Evolutionary conservation across 2,797 vertebrate species (phyloP), one percentile per base, ranked within the genome.

Genomic region (Knipowitschia caucasica): DNA sequence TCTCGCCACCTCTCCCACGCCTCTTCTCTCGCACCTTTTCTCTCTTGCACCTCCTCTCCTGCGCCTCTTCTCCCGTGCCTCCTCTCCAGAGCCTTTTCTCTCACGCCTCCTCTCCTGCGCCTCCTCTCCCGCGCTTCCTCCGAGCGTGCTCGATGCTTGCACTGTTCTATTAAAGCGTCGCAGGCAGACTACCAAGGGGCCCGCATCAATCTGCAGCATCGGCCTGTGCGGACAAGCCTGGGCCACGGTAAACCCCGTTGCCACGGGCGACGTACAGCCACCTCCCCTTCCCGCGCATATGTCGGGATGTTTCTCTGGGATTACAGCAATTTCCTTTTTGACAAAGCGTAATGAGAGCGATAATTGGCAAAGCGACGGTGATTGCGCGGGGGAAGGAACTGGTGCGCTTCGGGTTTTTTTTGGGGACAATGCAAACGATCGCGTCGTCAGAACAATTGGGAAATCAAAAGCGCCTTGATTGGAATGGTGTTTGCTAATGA

Each of bases 161-260:
- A 23, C 56, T 62, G 63, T 70, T 82, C 81, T 86, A 84, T 87
- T 88, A 83, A 89, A 85, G 81, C 83, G 74, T 83, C 61, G 78
- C 65, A 73, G 54, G 62, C 67, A 12, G 23, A 83, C 53, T 68
- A 71, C 67, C 82, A 46, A 46, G 72, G 71, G 82, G 82, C 61
- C 64, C 83, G 70, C 69, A 84, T 84, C 81, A 87, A 81, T 87
- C 84, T 82, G 57, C 79, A 78, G 80, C 78, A 73, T 78, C 59
- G 35, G 59, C 69, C 67, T 71, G 74, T 69, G 68, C 8, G 61
- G 67, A 58, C 73, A 64, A 64, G 67, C 63, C 71, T 52, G 31
- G 25, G 42, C 62, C 59, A 60, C 47, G 52, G 33, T 64, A 51
- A 67, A 55, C 49, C 40, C 34, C 30, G 64, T 49, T 62, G 54